Evolutionary conservation across 2,113 vertebrate species (phyloP), one percentile per base, ranked within the genome.

Genomic region (Brachirus orientalis): DNA sequence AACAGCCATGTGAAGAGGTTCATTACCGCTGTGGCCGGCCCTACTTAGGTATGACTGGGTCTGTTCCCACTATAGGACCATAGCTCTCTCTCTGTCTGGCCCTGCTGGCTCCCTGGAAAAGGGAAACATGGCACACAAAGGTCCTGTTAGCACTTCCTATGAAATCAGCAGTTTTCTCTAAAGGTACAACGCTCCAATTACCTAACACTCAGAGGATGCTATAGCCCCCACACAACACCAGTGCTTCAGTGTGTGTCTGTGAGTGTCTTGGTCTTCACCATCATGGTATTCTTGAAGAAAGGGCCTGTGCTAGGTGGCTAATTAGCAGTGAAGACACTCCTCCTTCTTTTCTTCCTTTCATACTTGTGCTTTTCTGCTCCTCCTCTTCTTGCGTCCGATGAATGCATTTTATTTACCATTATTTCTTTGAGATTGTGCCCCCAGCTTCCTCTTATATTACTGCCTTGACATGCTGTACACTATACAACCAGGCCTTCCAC

Each of bases 141-240:
- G 96, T 98, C 96, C 95, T 96, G 96, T 98, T 97, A 97, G 96
- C 96, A 98, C 97, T 99, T 99, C 98, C 97, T 98, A 95, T 96
- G 93, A 98, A 98, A 98, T 98, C 97, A 97, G 95, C 96, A 96
- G 95, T 96, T 97, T 97, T 97, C 95, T 96, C 94, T 95, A 93
- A 95, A 97, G 97, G 95, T 97, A 96, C 96, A 96, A 96, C 95
- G 96, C 94, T 95, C 95, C 96, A 98, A 98, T 99, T 98, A 98
- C 95, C 95, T 94, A 92, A 94, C 95, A 97, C 96, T 96, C 94
- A 95, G 93, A 94, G 90, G 95, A 95, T 92, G 85, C 89, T 94
- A 91, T 92, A 93, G 94, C 86, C 77, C 85, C 74, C 82, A 83
- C 74, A 75, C 75, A 75, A 67, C 77, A 52, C 69, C 70, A 47